Evolutionary conservation across 2,113 vertebrate genomes (phyloP).

Genomic region (Lophotis ruficrista): DNA sequence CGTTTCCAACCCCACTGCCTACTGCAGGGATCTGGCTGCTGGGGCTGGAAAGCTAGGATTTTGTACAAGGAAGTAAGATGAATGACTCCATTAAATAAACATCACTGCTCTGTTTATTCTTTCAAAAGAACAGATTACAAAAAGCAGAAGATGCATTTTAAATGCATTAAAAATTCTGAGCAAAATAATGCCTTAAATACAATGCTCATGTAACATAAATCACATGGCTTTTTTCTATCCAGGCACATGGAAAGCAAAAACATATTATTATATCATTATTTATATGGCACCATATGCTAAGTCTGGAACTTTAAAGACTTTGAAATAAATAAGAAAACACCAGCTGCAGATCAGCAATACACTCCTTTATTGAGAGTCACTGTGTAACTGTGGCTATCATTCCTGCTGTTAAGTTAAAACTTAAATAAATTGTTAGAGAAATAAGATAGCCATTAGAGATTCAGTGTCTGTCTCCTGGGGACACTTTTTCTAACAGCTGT

Average conservation of each 20-base stretch:
- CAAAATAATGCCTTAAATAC: slow-evolving; percentile 58
- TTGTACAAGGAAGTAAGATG: slow-evolving; percentile 51
- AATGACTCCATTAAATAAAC: slow-evolving; percentile 64
- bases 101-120: slow-evolving; percentile 58
- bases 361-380: slow-evolving; percentile 57
- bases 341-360: slow-evolving; percentile 61
- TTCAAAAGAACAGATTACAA: slow-evolving; percentile 51
- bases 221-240: slow-evolving; percentile 15
- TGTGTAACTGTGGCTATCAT: slow-evolving; percentile 55
- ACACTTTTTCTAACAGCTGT: slow-evolving; percentile 61
- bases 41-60: slow-evolving; percentile 40
- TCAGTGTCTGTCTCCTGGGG: slow-evolving; percentile 63
- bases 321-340: slow-evolving; percentile 69
- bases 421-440: slow-evolving; percentile 70
- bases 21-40: slow-evolving; percentile 29
- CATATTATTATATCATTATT: slow-evolving; percentile 70
- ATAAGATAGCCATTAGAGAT: slow-evolving; percentile 68
- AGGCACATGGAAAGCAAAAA: slow-evolving; percentile 39
- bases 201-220: slow-evolving; percentile 48
- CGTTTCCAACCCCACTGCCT: not conserved
- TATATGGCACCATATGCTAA: slow-evolving; percentile 70
- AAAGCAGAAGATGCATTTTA: slow-evolving; percentile 50
- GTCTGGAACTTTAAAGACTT: slow-evolving; percentile 64
- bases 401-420: slow-evolving; percentile 68
- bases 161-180: slow-evolving; percentile 47